These are phyloP conservation scores for Myrmophylax atrothorax DNA, from an alignment of 2,113 vertebrate genomes.

Conservation along the genomic window DNA sequence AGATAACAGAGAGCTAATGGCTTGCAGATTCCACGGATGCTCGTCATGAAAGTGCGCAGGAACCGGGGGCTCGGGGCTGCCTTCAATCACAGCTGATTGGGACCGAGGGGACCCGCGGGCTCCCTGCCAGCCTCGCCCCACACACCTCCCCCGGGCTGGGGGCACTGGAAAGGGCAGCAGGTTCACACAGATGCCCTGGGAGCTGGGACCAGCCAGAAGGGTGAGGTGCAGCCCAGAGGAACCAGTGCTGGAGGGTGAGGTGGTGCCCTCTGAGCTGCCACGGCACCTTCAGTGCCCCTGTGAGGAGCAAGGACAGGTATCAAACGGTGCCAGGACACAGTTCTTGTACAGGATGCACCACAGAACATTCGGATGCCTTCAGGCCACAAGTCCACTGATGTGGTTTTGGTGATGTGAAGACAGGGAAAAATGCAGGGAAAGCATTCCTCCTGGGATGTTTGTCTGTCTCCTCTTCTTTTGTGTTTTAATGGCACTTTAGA, in stretches of 20 bases:
- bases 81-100: constrained; percentile 53
- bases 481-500: not conserved
- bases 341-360: not conserved
- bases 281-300: not conserved
- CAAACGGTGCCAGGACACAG: rapidly evolving
- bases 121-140: not conserved
- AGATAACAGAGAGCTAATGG: constrained; percentile 74
- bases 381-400: not conserved
- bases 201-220: not conserved
- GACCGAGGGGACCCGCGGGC: not conserved
- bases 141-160: not conserved
- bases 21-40: constrained; percentile 70
- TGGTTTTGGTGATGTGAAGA: not conserved
- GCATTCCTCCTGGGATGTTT: not conserved
- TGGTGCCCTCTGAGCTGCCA: not conserved
- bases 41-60: not conserved
- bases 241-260: not conserved
- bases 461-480: not conserved
- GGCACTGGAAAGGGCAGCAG: not conserved
- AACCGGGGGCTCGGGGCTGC: not conserved
- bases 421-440: not conserved
- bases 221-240: rapidly evolving
- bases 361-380: not conserved
- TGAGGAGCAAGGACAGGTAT: not conserved
- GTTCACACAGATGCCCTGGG: rapidly evolving